phyloP scores from a whole-genome alignment of 1,140 invertebrate species.

The Delia radicum region DNA sequence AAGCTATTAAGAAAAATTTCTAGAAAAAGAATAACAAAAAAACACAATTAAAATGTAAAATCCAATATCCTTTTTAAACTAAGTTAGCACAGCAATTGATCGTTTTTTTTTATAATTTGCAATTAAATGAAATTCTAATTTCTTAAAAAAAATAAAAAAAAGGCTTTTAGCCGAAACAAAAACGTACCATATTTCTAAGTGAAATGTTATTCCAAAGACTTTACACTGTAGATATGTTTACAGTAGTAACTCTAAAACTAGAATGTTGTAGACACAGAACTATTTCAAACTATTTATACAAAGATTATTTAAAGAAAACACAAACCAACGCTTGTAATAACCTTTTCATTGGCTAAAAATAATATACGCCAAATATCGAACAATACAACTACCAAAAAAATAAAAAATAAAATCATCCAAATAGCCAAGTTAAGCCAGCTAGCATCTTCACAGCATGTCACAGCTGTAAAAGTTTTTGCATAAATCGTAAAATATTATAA shows the following conservation, averaged over 20 bases:
- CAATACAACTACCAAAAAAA: background rate
- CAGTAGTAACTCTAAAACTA: slow-evolving; percentile 50
- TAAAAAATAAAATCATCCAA: too few species aligned
- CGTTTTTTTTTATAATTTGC: too few species aligned
- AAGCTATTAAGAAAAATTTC: slow-evolving; percentile 52
- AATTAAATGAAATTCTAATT: too few species aligned
- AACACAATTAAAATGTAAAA: background rate
- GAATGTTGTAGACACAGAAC: slow-evolving; percentile 35
- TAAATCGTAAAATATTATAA: too few species aligned
- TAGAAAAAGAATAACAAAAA: slow-evolving; percentile 30
- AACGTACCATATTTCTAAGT: slow-evolving; percentile 42
- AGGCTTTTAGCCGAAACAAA: too few species aligned
- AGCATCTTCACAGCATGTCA: background rate
- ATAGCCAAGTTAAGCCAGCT: background rate
- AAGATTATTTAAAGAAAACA: background rate
- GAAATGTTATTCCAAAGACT: slow-evolving; percentile 34
- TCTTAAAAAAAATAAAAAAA: too few species aligned
- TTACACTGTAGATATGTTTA: slow-evolving; percentile 39
- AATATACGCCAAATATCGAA: too few species aligned
- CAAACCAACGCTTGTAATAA: background rate
- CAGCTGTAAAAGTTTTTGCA: slow-evolving; percentile 1
- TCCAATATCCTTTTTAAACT: slow-evolving; percentile 13
- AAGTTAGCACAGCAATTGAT: too few species aligned
- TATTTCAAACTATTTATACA: slow-evolving; percentile 16
- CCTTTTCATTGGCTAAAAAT: background rate